Evolutionary conservation across 2,113 vertebrate genomes (phyloP).

Genomic region (Calcarius ornatus): DNA sequence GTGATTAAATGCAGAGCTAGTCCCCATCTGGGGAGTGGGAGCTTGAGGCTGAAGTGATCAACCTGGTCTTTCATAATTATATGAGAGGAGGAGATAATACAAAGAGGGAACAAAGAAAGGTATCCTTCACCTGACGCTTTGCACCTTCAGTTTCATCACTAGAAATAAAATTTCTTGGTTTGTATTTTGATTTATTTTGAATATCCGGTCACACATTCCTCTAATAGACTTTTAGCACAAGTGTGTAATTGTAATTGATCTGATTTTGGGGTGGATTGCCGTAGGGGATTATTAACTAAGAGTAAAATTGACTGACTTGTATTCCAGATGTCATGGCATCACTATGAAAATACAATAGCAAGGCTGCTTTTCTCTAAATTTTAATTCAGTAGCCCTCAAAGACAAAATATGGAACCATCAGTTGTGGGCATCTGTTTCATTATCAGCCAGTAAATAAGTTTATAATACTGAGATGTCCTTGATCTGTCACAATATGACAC

Average conservation of each 20-base stretch:
- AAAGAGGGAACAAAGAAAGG: background rate
- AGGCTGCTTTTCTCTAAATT: background rate
- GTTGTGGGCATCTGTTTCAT: background rate
- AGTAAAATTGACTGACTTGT: constrained; percentile 11
- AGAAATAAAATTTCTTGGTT: background rate
- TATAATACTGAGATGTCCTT: background rate
- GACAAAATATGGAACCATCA: background rate
- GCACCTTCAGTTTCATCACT: background rate
- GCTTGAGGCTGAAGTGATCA: background rate
- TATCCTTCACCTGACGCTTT: background rate
- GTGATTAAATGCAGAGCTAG: background rate
- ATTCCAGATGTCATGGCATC: background rate
- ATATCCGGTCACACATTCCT: background rate
- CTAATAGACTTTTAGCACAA: background rate
- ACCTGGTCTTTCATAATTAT: background rate
- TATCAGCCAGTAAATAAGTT: background rate
- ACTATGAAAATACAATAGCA: background rate
- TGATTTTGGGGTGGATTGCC: background rate
- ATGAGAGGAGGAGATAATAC: background rate
- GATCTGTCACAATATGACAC: background rate
- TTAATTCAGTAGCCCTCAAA: background rate
- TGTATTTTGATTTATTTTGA: background rate
- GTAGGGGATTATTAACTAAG: background rate
- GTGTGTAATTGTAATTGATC: constrained; percentile 16
- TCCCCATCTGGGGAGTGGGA: background rate